A percentile compares a stretch with the other conserved stretches of the same genome.
Conservation (phyloP, 2,113 vertebrate genomes). For the Neolamprologus brichardi region DNA sequence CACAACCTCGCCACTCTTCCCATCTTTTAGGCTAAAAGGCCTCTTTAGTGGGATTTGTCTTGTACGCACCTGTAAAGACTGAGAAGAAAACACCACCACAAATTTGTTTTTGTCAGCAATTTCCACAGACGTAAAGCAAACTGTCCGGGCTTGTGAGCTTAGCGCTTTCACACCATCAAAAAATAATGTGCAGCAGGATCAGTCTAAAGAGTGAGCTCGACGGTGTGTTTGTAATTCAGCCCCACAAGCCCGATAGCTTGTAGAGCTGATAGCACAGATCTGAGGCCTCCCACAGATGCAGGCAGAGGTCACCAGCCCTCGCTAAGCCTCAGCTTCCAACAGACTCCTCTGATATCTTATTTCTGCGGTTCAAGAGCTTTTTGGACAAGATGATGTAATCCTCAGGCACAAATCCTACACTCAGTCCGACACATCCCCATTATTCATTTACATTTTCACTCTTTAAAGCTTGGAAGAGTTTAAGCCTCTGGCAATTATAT, state of each 20-base stretch:
- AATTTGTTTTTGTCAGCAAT: background rate
- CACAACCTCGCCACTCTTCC: background rate
- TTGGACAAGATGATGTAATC: constrained; percentile 26
- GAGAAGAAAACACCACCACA: background rate
- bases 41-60: constrained; percentile 1
- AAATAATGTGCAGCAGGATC: background rate
- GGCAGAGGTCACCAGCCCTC: constrained; percentile 42
- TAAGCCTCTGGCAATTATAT: background rate
- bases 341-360: constrained; percentile 41
- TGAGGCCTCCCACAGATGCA: constrained; percentile 48
- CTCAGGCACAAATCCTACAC: background rate
- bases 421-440: background rate
- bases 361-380: constrained; percentile 29
- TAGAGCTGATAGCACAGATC: constrained; percentile 32
- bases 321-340: constrained; percentile 31
- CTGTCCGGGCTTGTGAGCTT: background rate
- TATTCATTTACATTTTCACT: background rate
- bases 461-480: background rate
- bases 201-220: background rate
- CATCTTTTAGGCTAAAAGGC: background rate
- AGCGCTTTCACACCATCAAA: background rate
- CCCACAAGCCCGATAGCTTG: constrained; percentile 8
- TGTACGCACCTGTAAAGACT: background rate
- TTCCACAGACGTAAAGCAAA: background rate
- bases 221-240: constrained; percentile 50